These are phyloP conservation scores for Ciconia boyciana DNA, from an alignment of 2,113 vertebrate genomes.

Conservation along the genomic window DNA sequence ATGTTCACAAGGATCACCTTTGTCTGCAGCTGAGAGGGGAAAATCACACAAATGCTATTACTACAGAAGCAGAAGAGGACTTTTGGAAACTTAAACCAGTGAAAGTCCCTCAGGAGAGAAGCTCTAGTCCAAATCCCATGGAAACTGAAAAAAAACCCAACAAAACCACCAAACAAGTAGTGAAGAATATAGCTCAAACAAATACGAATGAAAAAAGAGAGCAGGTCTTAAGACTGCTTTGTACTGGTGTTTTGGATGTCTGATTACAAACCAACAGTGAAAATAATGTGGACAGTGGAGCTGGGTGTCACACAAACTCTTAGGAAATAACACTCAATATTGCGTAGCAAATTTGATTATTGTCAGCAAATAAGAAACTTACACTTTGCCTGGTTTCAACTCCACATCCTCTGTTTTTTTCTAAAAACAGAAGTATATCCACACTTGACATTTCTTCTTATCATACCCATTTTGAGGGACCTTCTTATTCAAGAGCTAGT, in stretches of 20 bases:
- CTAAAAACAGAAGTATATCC: not conserved
- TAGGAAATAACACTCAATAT: not conserved
- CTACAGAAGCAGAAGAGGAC: fast-evolving
- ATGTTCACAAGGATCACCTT: not conserved
- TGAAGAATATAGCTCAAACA: not conserved
- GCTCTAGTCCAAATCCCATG: not conserved
- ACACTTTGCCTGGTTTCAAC: not conserved
- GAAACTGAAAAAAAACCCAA: not conserved
- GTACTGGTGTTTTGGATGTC: not conserved
- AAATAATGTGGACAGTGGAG: not conserved
- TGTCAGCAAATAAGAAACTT: not conserved
- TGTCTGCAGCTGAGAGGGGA: not conserved
- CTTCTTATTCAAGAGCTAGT: not conserved
- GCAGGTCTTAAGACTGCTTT: not conserved
- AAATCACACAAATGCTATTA: not conserved
- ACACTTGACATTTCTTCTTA: not conserved
- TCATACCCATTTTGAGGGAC: not conserved
- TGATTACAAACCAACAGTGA: not conserved
- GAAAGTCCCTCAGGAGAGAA: not conserved
- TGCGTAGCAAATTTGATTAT: not conserved
- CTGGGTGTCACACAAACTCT: not conserved
- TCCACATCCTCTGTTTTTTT: not conserved
- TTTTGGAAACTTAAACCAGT: not conserved
- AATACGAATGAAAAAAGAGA: not conserved
- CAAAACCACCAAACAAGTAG: not conserved